These are phyloP conservation scores for Standfussiana lucernea DNA, from an alignment of 2,888 invertebrate species.

Conservation along the genomic window DNA sequence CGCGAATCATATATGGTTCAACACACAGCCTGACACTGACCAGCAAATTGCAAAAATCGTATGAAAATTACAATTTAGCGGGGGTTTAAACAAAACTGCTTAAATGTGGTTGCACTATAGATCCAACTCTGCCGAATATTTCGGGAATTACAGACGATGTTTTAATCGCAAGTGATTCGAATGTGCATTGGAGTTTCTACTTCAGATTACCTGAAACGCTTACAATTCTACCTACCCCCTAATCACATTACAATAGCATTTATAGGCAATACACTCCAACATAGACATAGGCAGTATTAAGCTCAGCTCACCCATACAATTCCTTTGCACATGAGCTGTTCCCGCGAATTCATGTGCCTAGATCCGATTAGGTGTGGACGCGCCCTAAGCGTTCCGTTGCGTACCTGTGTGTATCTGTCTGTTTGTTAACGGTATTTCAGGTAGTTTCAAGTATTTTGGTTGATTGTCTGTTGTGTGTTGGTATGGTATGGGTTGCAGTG, in stretches of 20 bases:
- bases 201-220: background rate
- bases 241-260: constrained; percentile 53
- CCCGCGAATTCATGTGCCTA: constrained; percentile 50
- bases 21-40: no score
- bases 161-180: background rate
- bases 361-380: constrained; percentile 63
- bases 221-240: constrained; percentile 21
- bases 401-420: constrained; percentile 11
- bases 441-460: constrained; percentile 8
- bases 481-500: no score
- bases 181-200: background rate
- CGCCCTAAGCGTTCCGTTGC: constrained; percentile 20
- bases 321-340: constrained; percentile 58
- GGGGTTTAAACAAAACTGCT: no score
- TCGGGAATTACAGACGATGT: background rate
- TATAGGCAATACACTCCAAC: constrained; percentile 28
- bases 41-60: no score
- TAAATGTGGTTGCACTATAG: no score
- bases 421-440: constrained; percentile 23
- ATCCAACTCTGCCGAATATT: no score
- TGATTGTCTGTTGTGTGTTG: background rate
- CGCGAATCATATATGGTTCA: no score
- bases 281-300: constrained; percentile 46
- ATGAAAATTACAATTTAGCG: no score
- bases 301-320: constrained; percentile 64